phyloP scores from a whole-genome alignment of 2,113 vertebrate species.

The Toxotes jaculatrix region DNA sequence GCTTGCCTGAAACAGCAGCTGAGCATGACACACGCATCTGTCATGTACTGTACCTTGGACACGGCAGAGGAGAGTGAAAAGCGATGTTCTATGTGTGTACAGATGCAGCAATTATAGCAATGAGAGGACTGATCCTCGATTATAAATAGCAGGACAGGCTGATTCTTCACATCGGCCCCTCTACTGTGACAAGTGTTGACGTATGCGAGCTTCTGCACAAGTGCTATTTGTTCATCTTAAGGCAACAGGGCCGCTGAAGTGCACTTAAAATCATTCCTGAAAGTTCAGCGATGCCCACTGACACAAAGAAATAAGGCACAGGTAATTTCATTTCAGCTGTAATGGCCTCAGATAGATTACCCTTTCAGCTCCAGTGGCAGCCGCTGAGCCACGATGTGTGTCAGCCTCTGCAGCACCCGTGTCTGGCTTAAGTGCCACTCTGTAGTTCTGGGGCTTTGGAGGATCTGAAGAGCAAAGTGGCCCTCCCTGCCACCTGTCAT shows the following conservation, averaged over 20 bases:
- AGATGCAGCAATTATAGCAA: background rate
- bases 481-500: slow-evolving; percentile 72
- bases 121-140: background rate
- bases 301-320: background rate
- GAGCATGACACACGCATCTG: slow-evolving; percentile 35
- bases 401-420: slow-evolving; percentile 5
- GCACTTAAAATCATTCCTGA: background rate
- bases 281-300: background rate
- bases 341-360: background rate
- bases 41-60: background rate
- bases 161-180: background rate
- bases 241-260: background rate
- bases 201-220: background rate
- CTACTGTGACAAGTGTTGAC: background rate
- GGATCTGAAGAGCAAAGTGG: slow-evolving; percentile 62
- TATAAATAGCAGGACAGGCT: background rate
- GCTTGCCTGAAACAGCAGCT: slow-evolving; percentile 46
- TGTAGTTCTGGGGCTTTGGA: slow-evolving; percentile 42
- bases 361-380: slow-evolving; percentile 4
- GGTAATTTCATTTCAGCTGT: background rate
- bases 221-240: background rate
- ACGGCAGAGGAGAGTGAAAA: background rate
- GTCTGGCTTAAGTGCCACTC: slow-evolving; percentile 65
- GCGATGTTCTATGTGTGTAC: background rate
- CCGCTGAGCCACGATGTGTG: background rate